A percentile compares a stretch with the other conserved stretches of the same genome.
These are phyloP conservation scores for Pachyrhynchus sulphureomaculatus DNA, from an alignment of 1,140 invertebrate species.

Conservation along the genomic window DNA sequence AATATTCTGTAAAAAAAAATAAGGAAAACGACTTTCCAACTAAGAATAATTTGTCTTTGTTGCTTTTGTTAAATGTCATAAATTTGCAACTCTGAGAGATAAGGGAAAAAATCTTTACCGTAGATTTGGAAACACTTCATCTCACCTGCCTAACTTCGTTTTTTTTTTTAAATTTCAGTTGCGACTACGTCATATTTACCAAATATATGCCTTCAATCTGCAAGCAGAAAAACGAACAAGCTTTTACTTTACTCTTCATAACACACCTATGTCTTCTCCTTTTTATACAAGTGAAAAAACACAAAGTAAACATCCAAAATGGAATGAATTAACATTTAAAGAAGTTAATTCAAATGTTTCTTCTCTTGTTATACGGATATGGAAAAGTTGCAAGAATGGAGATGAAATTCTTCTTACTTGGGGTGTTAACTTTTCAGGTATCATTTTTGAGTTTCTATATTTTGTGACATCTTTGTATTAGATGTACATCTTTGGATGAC, in stretches of 20 bases:
- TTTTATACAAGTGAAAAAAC: constrained; percentile 86
- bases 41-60: too few species aligned
- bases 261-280: constrained; percentile 76
- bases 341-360: constrained; percentile 18
- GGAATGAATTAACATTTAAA: constrained; percentile 61
- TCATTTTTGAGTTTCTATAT: too few species aligned
- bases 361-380: constrained; percentile 59
- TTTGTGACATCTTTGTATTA: too few species aligned
- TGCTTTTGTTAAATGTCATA: too few species aligned
- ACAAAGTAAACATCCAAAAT: constrained; percentile 70
- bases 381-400: constrained; percentile 52
- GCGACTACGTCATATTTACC: constrained; percentile 48
- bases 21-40: too few species aligned
- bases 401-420: constrained; percentile 71
- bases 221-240: constrained; percentile 18
- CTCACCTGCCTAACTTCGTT: too few species aligned
- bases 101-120: too few species aligned
- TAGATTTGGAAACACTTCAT: too few species aligned
- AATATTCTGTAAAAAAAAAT: too few species aligned
- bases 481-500: too few species aligned
- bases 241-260: constrained; percentile 78
- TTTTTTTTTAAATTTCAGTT: too few species aligned
- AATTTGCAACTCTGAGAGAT: too few species aligned
- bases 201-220: constrained; percentile 47
- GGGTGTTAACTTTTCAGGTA: constrained; percentile 85